Percentiles rank a stretch among this genome's conserved stretches.
These are phyloP conservation scores for Vidua macroura DNA, from an alignment of 2,113 vertebrate genomes.

Conservation along the genomic window DNA sequence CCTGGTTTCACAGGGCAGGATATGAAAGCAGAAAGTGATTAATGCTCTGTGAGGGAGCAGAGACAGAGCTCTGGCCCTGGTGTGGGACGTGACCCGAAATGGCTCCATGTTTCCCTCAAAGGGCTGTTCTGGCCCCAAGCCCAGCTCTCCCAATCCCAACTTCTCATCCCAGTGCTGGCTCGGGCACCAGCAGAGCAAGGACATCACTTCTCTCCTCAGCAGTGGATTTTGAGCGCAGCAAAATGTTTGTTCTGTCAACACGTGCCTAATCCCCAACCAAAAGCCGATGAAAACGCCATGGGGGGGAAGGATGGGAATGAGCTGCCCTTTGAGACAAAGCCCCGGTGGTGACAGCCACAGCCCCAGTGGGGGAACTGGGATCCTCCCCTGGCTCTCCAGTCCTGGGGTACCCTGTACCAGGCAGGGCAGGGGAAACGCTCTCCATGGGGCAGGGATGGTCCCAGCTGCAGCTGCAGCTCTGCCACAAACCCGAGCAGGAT, in stretches of 20 bases:
- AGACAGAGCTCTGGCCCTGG: background rate
- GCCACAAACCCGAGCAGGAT: background rate
- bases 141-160: background rate
- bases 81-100: background rate
- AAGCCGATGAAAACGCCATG: constrained; percentile 45
- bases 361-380: background rate
- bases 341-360: background rate
- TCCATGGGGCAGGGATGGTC: background rate
- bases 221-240: constrained; percentile 36
- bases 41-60: background rate
- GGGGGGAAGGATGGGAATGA: constrained; percentile 56
- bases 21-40: background rate
- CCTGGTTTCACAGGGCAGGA: background rate
- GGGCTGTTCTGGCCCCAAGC: background rate
- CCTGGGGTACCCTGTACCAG: background rate
- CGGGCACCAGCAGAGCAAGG: background rate
- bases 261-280: constrained; percentile 58
- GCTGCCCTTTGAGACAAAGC: constrained; percentile 62
- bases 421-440: background rate
- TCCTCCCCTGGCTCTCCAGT: background rate
- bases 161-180: background rate
- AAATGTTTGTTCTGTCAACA: constrained; percentile 72
- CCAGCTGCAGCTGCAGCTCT: background rate
- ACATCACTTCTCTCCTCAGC: background rate
- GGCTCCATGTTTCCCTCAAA: background rate